Evolutionary conservation across 1,140 invertebrate genomes (phyloP), one percentile per base, ranked within the genome.

Genomic region (Helicoverpa zea): DNA sequence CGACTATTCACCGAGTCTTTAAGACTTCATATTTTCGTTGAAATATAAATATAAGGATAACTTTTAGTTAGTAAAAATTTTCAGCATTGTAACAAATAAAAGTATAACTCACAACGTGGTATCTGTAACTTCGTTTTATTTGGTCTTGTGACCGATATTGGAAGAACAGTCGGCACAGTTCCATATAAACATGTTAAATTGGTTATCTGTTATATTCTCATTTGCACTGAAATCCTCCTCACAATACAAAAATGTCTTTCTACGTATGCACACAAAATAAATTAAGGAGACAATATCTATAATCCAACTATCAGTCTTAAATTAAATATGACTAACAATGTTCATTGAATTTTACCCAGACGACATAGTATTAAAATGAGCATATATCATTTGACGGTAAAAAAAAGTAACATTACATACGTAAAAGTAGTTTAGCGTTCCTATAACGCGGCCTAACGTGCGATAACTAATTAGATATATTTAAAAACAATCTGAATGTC

Each of bases 261-360:
- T 73, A 77, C 58, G 68, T 54, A 54, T 66, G 75, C 75, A 66
- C 75, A 77, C 59, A 66, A 77, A 77, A 77, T 77, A 66, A 77
- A 77, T 77, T 64, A 77, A 54, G 75, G 59, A 77, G 61, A 77
- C 47, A 64, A 77, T 43, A 77, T 52, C 74, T 77, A 77, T 77
- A 77, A 52, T 64, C 59, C 43, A 77, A 77, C 61, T 77, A 77
- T 77, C 75, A 77, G 75, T 77, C 75, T 77, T 77, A 64, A 77
- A 77, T 54, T 35, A 77, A 77, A 77, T 61, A 77, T 77, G 75
- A 77, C 75, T 77, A 77, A 76, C 56, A 51, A 77, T 77, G 75
- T 77, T 77, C 61, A 66, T 64, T 76, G 12, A 76, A 76, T 59
- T 63, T 63, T 76, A 76, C 12, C 61, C 14, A 72, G 49, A 77